Evolutionary conservation across 2,113 vertebrate species (phyloP).

Genomic region (Bos javanicus): DNA sequence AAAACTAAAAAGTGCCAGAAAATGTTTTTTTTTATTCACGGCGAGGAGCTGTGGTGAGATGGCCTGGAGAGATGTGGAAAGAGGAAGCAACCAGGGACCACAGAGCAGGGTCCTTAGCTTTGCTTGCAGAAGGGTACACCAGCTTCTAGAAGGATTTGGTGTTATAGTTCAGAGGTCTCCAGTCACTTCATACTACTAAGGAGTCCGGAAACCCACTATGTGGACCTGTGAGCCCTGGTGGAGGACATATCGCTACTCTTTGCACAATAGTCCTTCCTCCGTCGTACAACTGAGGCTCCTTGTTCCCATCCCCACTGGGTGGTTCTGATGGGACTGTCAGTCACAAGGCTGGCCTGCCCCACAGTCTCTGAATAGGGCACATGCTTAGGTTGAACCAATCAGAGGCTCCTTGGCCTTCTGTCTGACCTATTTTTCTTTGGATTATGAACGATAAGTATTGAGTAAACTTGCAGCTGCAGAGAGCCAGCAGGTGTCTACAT

Average conservation of each 20-base stretch:
- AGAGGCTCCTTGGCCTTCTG: not conserved
- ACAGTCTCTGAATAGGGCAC: not conserved
- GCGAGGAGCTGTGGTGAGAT: not conserved
- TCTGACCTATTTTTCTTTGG: not conserved
- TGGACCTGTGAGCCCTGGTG: not conserved
- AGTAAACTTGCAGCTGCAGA: not conserved
- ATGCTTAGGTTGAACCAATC: not conserved
- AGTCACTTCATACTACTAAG: not conserved
- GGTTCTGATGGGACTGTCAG: not conserved
- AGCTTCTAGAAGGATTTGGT: not conserved
- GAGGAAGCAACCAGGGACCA: not conserved
- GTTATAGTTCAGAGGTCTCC: not conserved
- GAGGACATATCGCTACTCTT: not conserved
- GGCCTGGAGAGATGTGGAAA: not conserved
- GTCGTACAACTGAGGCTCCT: not conserved
- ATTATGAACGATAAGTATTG: not conserved
- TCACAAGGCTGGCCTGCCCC: not conserved
- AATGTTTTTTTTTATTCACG: not conserved
- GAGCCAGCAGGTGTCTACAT: not conserved
- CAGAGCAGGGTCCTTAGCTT: not conserved
- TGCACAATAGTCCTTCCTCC: not conserved
- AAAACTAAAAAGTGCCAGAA: not conserved
- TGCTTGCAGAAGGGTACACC: fast-evolving
- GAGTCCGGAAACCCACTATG: not conserved
- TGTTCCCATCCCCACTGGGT: too few species aligned